Evolutionary conservation across 2,888 invertebrate genomes (phyloP), one percentile per base, ranked within the genome.

Genomic region (Liopterus haemorrhoidalis): DNA sequence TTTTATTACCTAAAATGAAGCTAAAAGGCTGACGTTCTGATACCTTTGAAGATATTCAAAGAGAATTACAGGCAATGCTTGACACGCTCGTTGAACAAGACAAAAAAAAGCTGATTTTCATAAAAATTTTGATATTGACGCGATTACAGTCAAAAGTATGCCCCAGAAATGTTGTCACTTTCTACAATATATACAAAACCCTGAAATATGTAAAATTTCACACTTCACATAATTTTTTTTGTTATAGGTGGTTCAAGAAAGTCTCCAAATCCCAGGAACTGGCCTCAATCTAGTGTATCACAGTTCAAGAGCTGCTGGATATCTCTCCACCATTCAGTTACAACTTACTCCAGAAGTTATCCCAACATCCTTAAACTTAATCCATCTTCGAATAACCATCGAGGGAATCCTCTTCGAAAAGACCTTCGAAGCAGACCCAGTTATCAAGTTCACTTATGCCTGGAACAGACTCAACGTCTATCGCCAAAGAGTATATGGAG

Each of bases 401-500:
- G 95, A 96, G 69, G 97, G 97, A 6, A 90, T 93, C 44, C 75
- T 92, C 2, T 91, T 93, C 62, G 90, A 93, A 62, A 88, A 89
- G 62, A 81, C 81, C 0, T 95, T 97, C 63, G 96, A 96, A 69
- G 95, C 97, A 0, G 95, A 95, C 68, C 92, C 95, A 0, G 84
- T 91, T 22, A 91, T 99, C 53, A 95, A 94, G 62, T 95, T 92
- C 68, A 95, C 93, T 0, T 99, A 94, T 62, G 87, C 94, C 0
- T 99, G 99, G 99, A 94, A 97, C 65, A 78, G 95, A 46, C 71
- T 91, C 31, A 97, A 99, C 61, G 92, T 95, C 2, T 99, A 97
- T 67, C 79, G 90, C 25, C 96, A 97, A 69, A 79, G 93, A 51
- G 96, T 97, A 5, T 96, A 94, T 60, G 97, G 99, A 8, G 89